These are phyloP conservation scores for Castor canadensis DNA, from an alignment of 2,113 vertebrate species.

Conservation along the genomic window DNA sequence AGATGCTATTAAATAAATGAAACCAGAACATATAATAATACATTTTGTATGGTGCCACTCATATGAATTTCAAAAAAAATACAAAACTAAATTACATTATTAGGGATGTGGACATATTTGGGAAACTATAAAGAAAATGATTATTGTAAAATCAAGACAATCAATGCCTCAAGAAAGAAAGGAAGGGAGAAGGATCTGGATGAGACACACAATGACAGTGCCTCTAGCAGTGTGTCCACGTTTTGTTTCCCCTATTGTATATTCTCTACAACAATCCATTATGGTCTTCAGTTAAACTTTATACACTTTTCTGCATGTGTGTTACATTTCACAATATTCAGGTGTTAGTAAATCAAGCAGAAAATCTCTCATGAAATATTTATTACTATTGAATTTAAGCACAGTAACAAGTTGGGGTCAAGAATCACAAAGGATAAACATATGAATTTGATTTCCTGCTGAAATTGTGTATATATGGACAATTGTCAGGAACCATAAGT, in stretches of 20 bases:
- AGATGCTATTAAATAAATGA: neutral
- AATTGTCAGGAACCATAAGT: neutral
- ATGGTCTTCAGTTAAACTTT: neutral
- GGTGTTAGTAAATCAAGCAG: constrained; percentile 2
- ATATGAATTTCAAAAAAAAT: neutral
- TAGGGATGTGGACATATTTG: neutral
- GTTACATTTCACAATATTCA: neutral
- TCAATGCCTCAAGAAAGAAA: neutral
- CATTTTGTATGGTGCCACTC: neutral
- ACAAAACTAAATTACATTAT: neutral
- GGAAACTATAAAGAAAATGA: neutral
- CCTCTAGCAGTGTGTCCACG: neutral
- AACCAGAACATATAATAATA: neutral
- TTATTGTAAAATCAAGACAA: neutral
- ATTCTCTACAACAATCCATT: neutral
- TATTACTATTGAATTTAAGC: neutral
- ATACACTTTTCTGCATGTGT: neutral
- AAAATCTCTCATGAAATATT: neutral
- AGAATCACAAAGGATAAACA: neutral
- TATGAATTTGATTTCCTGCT: constrained; percentile 26
- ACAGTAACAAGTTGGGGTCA: neutral
- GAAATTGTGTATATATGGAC: neutral
- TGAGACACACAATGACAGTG: no score
- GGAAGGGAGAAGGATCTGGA: neutral
- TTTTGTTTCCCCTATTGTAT: neutral